A percentile compares a stretch with the other conserved stretches of the same genome.
These are phyloP conservation scores for Hoplostethus atlanticus DNA, from an alignment of 2,797 vertebrate species.

Conservation along the genomic window DNA sequence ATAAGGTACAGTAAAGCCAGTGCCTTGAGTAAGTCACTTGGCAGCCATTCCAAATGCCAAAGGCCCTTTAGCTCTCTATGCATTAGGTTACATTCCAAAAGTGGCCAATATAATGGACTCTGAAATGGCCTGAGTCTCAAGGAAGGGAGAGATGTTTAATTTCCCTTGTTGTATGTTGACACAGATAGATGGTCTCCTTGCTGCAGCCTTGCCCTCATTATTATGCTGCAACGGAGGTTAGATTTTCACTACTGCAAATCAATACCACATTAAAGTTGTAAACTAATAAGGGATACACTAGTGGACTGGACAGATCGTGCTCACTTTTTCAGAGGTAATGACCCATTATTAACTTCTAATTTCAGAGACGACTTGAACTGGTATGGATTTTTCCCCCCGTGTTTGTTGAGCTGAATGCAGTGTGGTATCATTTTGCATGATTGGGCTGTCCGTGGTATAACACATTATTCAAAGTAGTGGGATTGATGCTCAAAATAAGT, in stretches of 20 bases:
- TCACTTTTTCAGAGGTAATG: slow-evolving; percentile 41
- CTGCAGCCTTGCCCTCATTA: slow-evolving; percentile 50
- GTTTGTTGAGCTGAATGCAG: slow-evolving; percentile 26
- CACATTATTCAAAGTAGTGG: background rate
- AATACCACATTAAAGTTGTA: slow-evolving; percentile 63
- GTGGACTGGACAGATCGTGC: slow-evolving; percentile 32
- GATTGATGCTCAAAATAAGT: background rate
- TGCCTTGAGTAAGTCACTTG: slow-evolving; percentile 26
- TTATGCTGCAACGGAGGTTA: slow-evolving; percentile 55
- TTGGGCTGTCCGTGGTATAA: background rate
- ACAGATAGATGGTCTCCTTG: slow-evolving; percentile 59
- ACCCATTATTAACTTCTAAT: slow-evolving; percentile 60
- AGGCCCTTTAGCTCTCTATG: slow-evolving; percentile 29
- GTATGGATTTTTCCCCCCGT: slow-evolving; percentile 34
- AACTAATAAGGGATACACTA: slow-evolving; percentile 52
- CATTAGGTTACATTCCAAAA: slow-evolving; percentile 49
- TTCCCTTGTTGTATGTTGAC: slow-evolving; percentile 54
- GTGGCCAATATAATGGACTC: slow-evolving; percentile 40
- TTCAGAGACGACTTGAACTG: slow-evolving; percentile 56
- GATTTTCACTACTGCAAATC: slow-evolving; percentile 59
- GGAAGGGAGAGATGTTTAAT: slow-evolving; percentile 39
- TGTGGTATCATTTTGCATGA: slow-evolving; percentile 23
- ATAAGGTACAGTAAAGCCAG: slow-evolving; percentile 34
- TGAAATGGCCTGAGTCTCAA: slow-evolving; percentile 39
- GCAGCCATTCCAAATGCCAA: slow-evolving; percentile 37